phyloP scores from a whole-genome alignment of 2,113 vertebrate genomes.

The Opisthocomus hoazin region DNA sequence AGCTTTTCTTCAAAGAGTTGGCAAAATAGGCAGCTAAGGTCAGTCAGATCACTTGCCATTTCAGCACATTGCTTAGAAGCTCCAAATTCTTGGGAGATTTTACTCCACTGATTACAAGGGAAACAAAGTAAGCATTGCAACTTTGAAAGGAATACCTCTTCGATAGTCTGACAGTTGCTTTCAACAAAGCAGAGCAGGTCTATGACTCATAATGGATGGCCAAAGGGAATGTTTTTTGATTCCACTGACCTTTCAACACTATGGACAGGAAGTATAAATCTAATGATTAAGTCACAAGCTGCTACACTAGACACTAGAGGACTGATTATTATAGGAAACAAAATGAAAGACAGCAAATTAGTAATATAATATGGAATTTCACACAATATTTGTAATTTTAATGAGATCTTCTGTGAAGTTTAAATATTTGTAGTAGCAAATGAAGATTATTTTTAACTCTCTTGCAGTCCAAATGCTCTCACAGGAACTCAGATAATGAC shows the following conservation, averaged over 20 bases:
- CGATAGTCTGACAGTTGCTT: conserved; percentile 33
- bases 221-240: conserved; percentile 61
- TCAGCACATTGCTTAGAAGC: conserved; percentile 47
- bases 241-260: conserved; percentile 53
- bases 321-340: conserved; percentile 5
- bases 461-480: not conserved
- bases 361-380: not conserved
- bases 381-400: not conserved
- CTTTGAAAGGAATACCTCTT: conserved; percentile 51
- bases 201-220: conserved; percentile 57
- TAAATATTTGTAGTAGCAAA: conserved; percentile 19
- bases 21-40: not conserved
- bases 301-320: not conserved
- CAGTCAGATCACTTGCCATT: conserved; percentile 22
- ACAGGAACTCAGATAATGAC: not conserved
- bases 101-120: conserved; percentile 8
- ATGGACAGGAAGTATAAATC: conserved; percentile 46
- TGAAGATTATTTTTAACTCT: not conserved
- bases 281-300: conserved; percentile 35
- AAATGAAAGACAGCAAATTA: conserved; percentile 11
- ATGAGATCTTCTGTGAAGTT: not conserved
- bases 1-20: conserved; percentile 23
- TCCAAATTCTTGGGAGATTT: conserved; percentile 50
- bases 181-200: conserved; percentile 45
- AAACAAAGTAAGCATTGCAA: conserved; percentile 39